phyloP scores from a whole-genome alignment of 1,140 invertebrate species.

The Sarcophaga peregrina region DNA sequence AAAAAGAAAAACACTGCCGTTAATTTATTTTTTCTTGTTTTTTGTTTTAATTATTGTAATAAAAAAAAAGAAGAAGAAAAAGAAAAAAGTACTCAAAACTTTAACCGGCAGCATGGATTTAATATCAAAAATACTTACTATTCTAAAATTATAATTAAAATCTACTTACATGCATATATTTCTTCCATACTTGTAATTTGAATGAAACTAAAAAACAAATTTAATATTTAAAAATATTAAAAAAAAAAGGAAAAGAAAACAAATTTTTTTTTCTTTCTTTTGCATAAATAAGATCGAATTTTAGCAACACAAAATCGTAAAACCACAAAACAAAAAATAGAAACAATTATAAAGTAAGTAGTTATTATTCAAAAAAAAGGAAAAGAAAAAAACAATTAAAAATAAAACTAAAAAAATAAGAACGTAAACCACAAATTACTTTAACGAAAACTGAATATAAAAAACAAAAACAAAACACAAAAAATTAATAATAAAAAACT shows the following conservation, averaged over 20 bases:
- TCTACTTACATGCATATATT: not conserved
- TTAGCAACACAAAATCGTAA: conserved; percentile 1
- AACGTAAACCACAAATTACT: conserved; percentile 22
- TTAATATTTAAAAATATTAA: not conserved
- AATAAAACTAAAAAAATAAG: too few relatives aligned
- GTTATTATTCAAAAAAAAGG: not conserved
- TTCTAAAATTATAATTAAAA: conserved; percentile 1
- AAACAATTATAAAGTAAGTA: not conserved
- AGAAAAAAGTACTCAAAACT: too few relatives aligned
- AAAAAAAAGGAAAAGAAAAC: too few relatives aligned
- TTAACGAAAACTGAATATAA: not conserved
- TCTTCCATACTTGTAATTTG: conserved; percentile 24
- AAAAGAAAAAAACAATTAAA: not conserved
- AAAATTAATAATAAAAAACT: not conserved
- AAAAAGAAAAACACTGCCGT: conserved; percentile 35
- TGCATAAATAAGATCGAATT: conserved; percentile 19
- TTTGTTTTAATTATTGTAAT: not conserved
- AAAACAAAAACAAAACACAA: too few relatives aligned
- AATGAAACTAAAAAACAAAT: not conserved
- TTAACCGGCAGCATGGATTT: conserved; percentile 21
- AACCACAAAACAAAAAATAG: not conserved
- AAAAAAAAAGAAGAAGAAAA: not conserved
- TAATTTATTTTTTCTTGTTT: too few relatives aligned
- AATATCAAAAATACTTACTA: conserved; percentile 3
- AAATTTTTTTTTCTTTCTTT: not conserved